Conservation (phyloP, 2,113 vertebrate genomes). For the Anas platyrhynchos region DNA sequence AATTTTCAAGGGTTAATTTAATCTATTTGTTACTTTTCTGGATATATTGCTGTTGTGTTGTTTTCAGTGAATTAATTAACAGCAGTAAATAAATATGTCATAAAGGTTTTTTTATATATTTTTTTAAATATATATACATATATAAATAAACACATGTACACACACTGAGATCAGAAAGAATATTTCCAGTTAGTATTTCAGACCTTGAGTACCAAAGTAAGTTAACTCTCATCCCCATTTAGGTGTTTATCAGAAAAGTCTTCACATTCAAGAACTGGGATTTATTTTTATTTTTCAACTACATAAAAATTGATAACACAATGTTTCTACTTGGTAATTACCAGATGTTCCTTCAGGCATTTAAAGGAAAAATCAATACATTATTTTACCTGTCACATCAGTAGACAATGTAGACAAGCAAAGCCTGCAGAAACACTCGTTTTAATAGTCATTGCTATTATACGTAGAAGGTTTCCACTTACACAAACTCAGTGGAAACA, state of each 20-base stretch:
- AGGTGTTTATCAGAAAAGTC: not conserved
- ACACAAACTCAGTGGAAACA: not conserved
- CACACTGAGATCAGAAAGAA: not conserved
- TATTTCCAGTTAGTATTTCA: not conserved
- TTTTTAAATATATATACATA: not conserved
- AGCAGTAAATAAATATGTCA: not conserved
- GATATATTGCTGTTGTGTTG: not conserved
- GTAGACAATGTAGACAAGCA: not conserved
- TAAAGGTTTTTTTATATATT: not conserved
- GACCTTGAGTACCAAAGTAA: not conserved
- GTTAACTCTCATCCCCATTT: not conserved
- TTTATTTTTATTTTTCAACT: not conserved
- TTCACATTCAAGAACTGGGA: not conserved
- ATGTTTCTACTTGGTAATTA: not conserved
- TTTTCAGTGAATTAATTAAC: not conserved
- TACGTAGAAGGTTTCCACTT: slow-evolving; percentile 1
- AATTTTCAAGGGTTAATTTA: not conserved
- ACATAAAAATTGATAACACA: not conserved
- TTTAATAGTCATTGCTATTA: not conserved
- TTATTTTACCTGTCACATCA: not conserved
- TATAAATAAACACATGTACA: too few species aligned
- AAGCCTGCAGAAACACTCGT: not conserved
- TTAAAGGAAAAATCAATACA: not conserved
- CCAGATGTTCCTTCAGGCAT: not conserved
- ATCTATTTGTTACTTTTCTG: not conserved